Evolutionary conservation across 1,140 invertebrate species (phyloP), one percentile per base, ranked within the genome.

Genomic region (Tetramorium alpestre): DNA sequence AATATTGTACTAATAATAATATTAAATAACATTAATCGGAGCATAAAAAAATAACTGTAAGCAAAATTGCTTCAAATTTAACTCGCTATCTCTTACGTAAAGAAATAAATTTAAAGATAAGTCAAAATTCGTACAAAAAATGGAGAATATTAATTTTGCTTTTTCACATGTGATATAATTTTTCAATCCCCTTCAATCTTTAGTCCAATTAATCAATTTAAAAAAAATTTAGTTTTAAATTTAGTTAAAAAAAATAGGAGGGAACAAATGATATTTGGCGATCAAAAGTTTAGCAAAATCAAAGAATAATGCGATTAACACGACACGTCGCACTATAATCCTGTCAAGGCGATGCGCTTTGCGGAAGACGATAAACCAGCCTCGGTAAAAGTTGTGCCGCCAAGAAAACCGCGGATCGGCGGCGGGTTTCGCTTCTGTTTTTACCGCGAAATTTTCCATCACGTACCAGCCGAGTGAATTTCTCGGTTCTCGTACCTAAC

Each of bases 391-490:
- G 69, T 84, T 54, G 69, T 41, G 33, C 25, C 69, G 69, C n/a
- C 28, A 60, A 84, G 80, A 84, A 84, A 84, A 84, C 18, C 80
- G 25, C 54, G 69, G 54, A 44, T 56, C 67, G 54, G 41, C 65
- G 16, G 38, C 18, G 69, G 69, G 41, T 87, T 78, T 85, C 60
- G 84, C 64, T 75, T 87, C 70, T 70, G 73, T 87, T 88, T 92
- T 88, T 88, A 87, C 77, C 60, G 80, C 62, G 86, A 91, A 92
- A 90, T 90, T 92, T 93, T 93, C 92, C 92, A 93, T 93, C 88
- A 88, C 92, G 84, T 91, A 89, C 76, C 49, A 49, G 87, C 87
- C 88, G 92, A 94, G 88, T 92, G 89, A 93, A 94, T 94, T 94
- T 93, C 93, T 93, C 91, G 91, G 76, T 89, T 86, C 87, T 89